These are phyloP conservation scores for Salvelinus alpinus DNA, from an alignment of 2,113 vertebrate species.

Conservation along the genomic window DNA sequence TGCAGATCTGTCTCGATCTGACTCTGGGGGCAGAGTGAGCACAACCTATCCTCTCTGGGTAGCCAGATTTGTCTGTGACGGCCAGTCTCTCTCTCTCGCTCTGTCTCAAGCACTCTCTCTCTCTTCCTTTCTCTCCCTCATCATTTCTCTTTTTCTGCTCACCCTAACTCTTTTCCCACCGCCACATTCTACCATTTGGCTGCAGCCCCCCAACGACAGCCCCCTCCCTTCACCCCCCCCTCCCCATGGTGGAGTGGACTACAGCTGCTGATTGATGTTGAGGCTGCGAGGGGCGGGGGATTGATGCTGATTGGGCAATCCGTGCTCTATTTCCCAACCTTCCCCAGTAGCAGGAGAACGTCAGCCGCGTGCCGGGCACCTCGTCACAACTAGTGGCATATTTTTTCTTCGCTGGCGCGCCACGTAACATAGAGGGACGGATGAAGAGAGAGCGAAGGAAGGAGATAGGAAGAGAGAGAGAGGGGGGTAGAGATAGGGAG, in stretches of 20 bases:
- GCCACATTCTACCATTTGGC: constrained; percentile 47
- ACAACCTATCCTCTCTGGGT: too few species aligned
- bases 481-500: too few species aligned
- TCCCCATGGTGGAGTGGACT: not conserved
- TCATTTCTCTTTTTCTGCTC: too few species aligned
- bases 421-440: too few species aligned
- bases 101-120: not conserved
- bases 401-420: constrained; percentile 13
- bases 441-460: too few species aligned
- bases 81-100: not conserved
- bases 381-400: constrained; percentile 46
- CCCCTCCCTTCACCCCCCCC: too few species aligned
- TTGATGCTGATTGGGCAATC: constrained; percentile 59
- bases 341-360: constrained; percentile 37
- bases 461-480: too few species aligned
- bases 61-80: too few species aligned
- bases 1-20: too few species aligned
- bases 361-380: constrained; percentile 56
- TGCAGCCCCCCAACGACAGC: too few species aligned
- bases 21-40: too few species aligned
- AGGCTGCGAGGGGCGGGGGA: constrained; percentile 24
- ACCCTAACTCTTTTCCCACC: not conserved
- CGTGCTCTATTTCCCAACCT: constrained; percentile 68
- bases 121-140: too few species aligned
- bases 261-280: constrained; percentile 46